Base-by-base conservation (phyloP, 2,888 invertebrate species). In the Rhagium mordax region DNA sequence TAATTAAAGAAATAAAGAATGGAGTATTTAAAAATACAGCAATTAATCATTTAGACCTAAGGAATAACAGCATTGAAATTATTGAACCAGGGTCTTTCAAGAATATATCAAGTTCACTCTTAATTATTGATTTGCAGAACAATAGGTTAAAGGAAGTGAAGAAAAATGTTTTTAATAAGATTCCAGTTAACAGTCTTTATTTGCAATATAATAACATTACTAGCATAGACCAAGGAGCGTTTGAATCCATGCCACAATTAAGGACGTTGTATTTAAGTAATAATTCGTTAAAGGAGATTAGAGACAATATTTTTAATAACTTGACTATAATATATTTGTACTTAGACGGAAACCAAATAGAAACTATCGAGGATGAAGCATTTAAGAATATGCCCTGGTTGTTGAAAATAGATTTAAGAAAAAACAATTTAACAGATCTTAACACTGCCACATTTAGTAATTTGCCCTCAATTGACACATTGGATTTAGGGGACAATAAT, bases 61-160 rank as follows among this genome's bases (percentile, higher is more conserved):
- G 8, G 13, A 49, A 62, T 21, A 62, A 62, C 16, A 48, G 4
- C 4, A 62, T 62, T 21, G 48, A 33, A 24, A 15, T 24, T 10
- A 18, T 62, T 2, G 62, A 62, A 62, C 41, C 27, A 24, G 48
- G 27, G 0, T 20, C 24, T 18, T 62, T 62, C 48, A 15, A 24
- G 2, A 48, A 48, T 15, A 15, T 62, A 33, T 18, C 62, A n/a
- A 15, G 24, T 7, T 15, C 15, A 8, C 4, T 1, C 15, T 10
- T 5, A 2, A 13, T 13, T 5, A 49, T 62, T 48, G 4, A 62
- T 24, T 62, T 62, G 16, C 24, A n/a, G n/a, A 24, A 18, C 21
- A 62, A 62, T 21, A 24, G 49, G 7, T 8, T 62, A 24, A 21
- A n/a, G n/a, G 16, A 21, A 21, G 49, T 62, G 24, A 48, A 62